phyloP scores from a whole-genome alignment of 2,113 vertebrate genomes.

The Boulengerochromis microlepis region DNA sequence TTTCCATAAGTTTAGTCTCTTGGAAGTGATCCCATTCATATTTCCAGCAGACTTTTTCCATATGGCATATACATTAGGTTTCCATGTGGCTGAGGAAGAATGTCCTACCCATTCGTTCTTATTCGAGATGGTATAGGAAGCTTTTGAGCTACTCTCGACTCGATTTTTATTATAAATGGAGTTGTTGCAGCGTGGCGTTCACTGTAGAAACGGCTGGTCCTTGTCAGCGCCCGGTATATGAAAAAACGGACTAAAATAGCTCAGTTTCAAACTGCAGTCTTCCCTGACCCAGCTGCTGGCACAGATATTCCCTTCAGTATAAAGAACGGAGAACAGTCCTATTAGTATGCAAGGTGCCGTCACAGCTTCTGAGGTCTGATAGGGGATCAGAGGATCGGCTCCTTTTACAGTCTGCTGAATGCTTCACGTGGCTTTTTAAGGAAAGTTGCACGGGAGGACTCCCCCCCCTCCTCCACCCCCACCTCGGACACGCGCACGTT shows the following conservation, averaged over 20 bases:
- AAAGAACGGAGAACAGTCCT: conserved; percentile 22
- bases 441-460: neutral
- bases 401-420: conserved; percentile 52
- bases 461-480: neutral
- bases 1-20: neutral
- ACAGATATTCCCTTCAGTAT: conserved; percentile 11
- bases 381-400: conserved; percentile 55
- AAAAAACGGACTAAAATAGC: conserved; percentile 7
- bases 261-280: conserved; percentile 6
- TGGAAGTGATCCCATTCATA: neutral
- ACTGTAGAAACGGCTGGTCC: neutral
- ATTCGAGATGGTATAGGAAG: neutral
- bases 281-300: conserved; percentile 40
- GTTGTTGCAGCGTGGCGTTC: neutral
- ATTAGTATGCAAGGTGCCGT: conserved; percentile 66
- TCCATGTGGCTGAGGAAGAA: neutral
- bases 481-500: neutral
- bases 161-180: neutral
- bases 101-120: neutral
- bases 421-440: conserved; percentile 54
- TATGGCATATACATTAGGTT: conserved; percentile 12
- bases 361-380: conserved; percentile 58
- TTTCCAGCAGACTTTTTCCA: neutral
- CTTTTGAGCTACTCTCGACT: neutral
- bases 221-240: neutral